These are phyloP conservation scores for Andrena chrysosceles DNA, from an alignment of 2,888 invertebrate genomes.

Conservation along the genomic window DNA sequence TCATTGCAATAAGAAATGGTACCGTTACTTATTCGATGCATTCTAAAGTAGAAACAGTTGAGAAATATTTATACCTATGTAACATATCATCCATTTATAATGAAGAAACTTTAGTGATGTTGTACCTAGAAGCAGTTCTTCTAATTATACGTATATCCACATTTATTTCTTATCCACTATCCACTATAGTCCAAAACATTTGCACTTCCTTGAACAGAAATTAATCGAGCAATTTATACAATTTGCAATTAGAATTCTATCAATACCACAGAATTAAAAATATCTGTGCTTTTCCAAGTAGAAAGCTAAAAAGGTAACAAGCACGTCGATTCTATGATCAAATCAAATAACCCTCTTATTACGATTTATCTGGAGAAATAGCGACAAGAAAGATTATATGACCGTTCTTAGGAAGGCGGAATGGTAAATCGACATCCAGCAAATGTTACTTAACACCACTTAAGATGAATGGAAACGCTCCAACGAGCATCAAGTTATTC, in stretches of 20 bases:
- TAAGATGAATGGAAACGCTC: conserved; percentile 38
- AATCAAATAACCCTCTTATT: not conserved
- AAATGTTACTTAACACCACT: conserved; percentile 52
- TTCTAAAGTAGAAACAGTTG: too few species aligned
- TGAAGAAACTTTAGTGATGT: too few species aligned
- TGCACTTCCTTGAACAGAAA: not conserved
- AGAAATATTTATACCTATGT: too few species aligned
- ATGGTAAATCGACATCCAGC: not conserved
- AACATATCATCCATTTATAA: too few species aligned
- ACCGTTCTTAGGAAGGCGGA: not conserved
- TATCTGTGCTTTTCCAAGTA: not conserved
- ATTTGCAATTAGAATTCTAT: not conserved
- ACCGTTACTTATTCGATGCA: too few species aligned
- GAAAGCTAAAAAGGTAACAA: not conserved
- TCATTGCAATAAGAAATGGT: too few species aligned
- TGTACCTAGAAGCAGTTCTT: too few species aligned
- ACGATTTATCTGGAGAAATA: not conserved
- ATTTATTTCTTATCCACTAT: too few species aligned
- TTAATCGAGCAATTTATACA: not conserved
- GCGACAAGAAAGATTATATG: not conserved
- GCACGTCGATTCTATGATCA: not conserved
- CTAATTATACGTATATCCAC: too few species aligned
- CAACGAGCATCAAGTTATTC: conserved; percentile 50
- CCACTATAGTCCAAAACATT: too few species aligned
- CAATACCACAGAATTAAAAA: not conserved